These are phyloP conservation scores for Amaurobius ferox DNA, from an alignment of 2,888 invertebrate species.

Conservation along the genomic window DNA sequence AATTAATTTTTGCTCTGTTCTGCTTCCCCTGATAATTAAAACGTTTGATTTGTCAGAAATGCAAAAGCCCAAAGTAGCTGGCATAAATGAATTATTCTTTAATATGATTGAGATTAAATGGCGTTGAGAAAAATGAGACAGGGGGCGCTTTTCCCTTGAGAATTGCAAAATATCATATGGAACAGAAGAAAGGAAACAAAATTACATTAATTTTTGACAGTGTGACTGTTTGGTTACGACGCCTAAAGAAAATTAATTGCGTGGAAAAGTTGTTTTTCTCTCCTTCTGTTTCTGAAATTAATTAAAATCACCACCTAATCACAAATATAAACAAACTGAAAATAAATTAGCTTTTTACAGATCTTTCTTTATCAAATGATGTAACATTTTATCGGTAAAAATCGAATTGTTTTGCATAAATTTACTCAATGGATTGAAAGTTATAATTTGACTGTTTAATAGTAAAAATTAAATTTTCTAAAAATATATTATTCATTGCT, in stretches of 20 bases:
- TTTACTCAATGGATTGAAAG: too few relatives aligned
- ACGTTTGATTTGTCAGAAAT: not conserved
- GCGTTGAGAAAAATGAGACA: not conserved
- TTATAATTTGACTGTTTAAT: too few relatives aligned
- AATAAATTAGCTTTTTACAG: too few relatives aligned
- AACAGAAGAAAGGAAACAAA: not conserved
- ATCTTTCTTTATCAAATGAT: too few relatives aligned
- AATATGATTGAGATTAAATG: not conserved
- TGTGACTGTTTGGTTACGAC: not conserved
- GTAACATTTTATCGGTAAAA: too few relatives aligned
- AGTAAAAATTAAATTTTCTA: too few relatives aligned
- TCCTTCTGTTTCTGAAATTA: not conserved
- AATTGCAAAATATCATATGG: not conserved
- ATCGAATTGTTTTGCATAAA: too few relatives aligned
- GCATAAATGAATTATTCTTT: not conserved
- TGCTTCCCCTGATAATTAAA: not conserved
- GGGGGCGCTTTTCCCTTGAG: not conserved
- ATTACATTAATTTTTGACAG: not conserved
- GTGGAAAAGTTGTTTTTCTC: not conserved
- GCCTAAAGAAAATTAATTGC: not conserved
- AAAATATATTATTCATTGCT: too few relatives aligned
- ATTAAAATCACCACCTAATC: slow-evolving; percentile 2
- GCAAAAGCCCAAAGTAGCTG: not conserved
- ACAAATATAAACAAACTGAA: not conserved
- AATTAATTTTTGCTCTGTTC: not conserved